These are phyloP conservation scores for Urophycis tenuis DNA, from an alignment of 2,797 vertebrate genomes.

Conservation along the genomic window DNA sequence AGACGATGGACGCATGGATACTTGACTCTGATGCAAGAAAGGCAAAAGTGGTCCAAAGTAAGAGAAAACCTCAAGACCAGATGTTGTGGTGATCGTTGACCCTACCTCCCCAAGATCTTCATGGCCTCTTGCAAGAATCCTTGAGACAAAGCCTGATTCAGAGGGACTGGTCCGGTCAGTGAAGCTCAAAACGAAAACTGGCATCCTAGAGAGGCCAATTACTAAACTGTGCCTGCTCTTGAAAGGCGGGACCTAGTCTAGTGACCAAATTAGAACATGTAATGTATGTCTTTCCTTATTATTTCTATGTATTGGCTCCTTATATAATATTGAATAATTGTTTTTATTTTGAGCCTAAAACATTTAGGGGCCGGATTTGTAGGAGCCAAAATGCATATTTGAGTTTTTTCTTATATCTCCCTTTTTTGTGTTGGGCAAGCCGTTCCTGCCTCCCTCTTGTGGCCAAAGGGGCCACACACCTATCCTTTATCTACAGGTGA, in stretches of 20 bases:
- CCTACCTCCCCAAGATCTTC: background rate
- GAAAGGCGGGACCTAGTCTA: background rate
- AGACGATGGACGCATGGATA: conserved; percentile 19
- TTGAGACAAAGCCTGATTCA: background rate
- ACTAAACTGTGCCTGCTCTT: conserved; percentile 7
- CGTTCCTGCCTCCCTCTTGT: no score
- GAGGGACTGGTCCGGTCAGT: background rate
- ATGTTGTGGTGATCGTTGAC: conserved; percentile 11
- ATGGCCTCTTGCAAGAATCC: background rate
- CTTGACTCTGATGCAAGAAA: conserved; percentile 1
- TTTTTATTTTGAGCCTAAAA: background rate
- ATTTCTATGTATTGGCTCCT: background rate
- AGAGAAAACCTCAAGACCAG: conserved; percentile 4
- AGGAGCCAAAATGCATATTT: conserved; percentile 1
- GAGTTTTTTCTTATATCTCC: no score
- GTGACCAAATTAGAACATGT: background rate
- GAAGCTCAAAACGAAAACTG: background rate
- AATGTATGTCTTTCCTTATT: background rate
- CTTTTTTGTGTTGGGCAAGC: no score
- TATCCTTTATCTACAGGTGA: no score
- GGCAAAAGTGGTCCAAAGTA: conserved; percentile 14
- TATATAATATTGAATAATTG: background rate
- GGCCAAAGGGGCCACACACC: no score
- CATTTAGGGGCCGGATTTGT: background rate
- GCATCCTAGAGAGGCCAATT: background rate